phyloP scores from a whole-genome alignment of 2,113 vertebrate genomes.

The human region DNA sequence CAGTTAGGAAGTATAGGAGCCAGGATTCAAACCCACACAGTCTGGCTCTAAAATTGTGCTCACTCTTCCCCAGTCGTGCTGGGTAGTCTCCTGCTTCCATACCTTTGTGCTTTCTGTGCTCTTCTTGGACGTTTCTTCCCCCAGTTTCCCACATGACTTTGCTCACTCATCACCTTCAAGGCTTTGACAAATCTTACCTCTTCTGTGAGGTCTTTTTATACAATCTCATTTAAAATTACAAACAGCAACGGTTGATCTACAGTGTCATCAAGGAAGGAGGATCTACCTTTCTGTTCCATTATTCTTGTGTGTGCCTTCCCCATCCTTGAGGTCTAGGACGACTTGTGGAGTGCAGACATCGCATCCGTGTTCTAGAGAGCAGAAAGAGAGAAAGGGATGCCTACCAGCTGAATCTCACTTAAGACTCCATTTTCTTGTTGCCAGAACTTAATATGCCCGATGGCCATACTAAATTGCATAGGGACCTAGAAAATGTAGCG shows the following conservation, averaged over 20 bases:
- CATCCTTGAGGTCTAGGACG: neutral
- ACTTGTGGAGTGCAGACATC: neutral
- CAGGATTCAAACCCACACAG: neutral
- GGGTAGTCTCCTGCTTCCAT: neutral
- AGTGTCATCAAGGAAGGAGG: neutral
- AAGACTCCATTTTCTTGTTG: neutral
- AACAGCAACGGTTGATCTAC: neutral
- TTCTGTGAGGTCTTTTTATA: neutral
- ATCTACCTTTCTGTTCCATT: neutral
- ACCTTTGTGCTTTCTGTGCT: neutral
- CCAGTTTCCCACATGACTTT: neutral
- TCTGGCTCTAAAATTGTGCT: neutral
- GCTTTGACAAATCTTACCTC: neutral
- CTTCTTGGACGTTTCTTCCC: neutral
- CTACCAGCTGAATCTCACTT: neutral
- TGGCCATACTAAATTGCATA: neutral
- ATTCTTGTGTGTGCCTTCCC: neutral
- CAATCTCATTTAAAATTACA: neutral
- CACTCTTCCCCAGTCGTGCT: neutral
- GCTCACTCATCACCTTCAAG: neutral
- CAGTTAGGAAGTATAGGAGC: neutral
- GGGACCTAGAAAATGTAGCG: neutral
- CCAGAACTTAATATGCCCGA: neutral
- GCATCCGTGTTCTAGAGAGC: neutral
- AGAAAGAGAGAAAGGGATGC: neutral